Evolutionary conservation across 2,113 vertebrate species (phyloP), one percentile per base, ranked within the genome.

Genomic region (Copsychus sechellarum): DNA sequence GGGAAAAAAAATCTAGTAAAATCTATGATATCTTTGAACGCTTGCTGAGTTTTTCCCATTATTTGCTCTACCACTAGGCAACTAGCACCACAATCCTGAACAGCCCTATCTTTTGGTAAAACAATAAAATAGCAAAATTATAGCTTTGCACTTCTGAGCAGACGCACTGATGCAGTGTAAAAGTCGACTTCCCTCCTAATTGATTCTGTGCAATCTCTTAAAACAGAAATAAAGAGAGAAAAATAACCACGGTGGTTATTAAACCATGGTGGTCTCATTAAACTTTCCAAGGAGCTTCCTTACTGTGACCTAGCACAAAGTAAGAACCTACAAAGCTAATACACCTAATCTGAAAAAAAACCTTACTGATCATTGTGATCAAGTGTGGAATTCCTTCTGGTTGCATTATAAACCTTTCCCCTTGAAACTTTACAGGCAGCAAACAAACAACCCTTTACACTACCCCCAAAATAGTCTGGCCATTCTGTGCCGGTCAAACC

Each of bases 331-430:
- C 28, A 74, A 84, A 84, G 31, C 31, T 4, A 60, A 33, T 4
- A 1, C 12, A 38, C 8, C 15, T 21, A 21, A 40, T 21, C 24
- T n/a, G 9, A 72, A 70, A 65, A 48, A 48, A 0, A 43, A 0
- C 8, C 28, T 40, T 34, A 5, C 12, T 65, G 25, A 65, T 51
- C 40, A 24, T 8, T 29, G 23, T 34, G 19, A 65, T 43, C 34
- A 3, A 17, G 9, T 13, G 26, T 73, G 24, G 57, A 77, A 65
- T 65, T 84, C 40, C 16, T 77, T 56, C 23, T 7, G 51, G 40
- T 9, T 56, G 29, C 36, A 36, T 73, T 57, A 65, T 16, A 61
- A 53, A 54, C 8, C 14, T 7, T 47, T 70, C 15, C 34, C 53
- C 31, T 62, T 42, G 2, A 16, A 65, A 87, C 13, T 50, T 65